These are phyloP conservation scores for Dreissena rostriformis DNA, from an alignment of 1,140 invertebrate genomes.

Conservation along the genomic window DNA sequence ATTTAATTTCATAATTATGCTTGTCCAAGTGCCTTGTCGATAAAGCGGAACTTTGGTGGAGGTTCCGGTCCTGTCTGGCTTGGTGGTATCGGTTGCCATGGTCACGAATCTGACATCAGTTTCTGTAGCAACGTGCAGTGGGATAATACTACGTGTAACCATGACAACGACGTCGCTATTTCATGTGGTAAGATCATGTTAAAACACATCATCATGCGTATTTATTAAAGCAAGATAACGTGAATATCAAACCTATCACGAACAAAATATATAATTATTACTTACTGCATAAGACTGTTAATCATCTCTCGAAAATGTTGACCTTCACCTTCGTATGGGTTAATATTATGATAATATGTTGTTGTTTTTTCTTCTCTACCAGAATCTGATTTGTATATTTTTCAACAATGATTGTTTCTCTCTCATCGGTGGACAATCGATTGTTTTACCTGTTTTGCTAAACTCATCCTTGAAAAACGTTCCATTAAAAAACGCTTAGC, in stretches of 20 bases:
- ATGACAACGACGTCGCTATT: conserved; percentile 40
- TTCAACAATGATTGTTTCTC: not conserved
- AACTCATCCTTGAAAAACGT: not conserved
- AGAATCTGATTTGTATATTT: not conserved
- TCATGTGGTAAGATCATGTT: conserved; percentile 30
- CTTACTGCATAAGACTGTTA: no score
- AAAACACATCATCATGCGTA: no score
- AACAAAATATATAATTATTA: no score
- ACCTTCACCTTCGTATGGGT: no score
- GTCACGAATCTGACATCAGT: conserved; percentile 37
- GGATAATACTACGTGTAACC: conserved; percentile 43
- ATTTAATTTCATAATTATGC: not conserved
- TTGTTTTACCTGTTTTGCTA: not conserved
- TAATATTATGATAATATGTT: not conserved
- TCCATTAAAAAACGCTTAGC: conserved; percentile 2
- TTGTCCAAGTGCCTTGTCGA: conserved; percentile 16
- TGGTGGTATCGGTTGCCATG: conserved; percentile 32
- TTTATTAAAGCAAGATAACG: no score
- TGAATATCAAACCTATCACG: no score
- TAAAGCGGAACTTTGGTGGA: conserved; percentile 5
- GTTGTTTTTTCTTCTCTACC: no score
- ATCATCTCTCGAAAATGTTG: no score
- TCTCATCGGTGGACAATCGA: not conserved
- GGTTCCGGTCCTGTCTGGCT: conserved; percentile 53
- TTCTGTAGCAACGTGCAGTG: conserved; percentile 30